These are phyloP conservation scores for Odontophorus gujanensis DNA, from an alignment of 2,113 vertebrate species.

Conservation along the genomic window DNA sequence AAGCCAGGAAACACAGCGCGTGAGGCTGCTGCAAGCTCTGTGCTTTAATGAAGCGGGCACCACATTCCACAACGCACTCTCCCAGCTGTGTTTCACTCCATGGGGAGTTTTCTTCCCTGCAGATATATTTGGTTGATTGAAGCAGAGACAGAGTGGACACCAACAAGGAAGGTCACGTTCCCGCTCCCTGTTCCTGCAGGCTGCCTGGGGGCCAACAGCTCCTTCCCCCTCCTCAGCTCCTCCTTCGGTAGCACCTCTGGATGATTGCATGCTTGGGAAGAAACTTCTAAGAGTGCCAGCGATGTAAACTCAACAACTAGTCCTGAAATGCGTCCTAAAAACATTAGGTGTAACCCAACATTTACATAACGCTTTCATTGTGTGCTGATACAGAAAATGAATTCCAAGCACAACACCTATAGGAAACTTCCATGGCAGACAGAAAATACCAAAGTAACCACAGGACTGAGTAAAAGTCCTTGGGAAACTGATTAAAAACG, in stretches of 20 bases:
- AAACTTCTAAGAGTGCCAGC: not conserved
- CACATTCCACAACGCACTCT: not conserved
- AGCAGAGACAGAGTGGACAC: not conserved
- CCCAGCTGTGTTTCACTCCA: not conserved
- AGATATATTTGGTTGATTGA: not conserved
- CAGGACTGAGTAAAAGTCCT: not conserved
- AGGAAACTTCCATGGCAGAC: not conserved
- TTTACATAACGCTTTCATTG: not conserved
- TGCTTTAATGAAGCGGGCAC: not conserved
- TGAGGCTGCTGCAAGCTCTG: slow-evolving; percentile 24
- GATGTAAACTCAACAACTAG: not conserved
- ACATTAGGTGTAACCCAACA: not conserved
- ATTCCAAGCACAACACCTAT: not conserved
- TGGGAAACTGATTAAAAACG: not conserved
- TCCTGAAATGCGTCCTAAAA: not conserved
- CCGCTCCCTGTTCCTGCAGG: not conserved
- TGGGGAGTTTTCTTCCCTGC: not conserved
- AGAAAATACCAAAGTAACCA: not conserved
- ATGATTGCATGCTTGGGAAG: not conserved
- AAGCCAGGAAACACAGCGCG: not conserved
- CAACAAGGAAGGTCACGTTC: not conserved
- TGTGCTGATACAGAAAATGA: not conserved
- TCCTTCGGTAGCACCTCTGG: not conserved
- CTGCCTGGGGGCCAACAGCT: not conserved
- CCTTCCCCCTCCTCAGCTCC: no score